Base-by-base conservation (phyloP, 2,888 invertebrate species). In the Acheta domesticus region DNA sequence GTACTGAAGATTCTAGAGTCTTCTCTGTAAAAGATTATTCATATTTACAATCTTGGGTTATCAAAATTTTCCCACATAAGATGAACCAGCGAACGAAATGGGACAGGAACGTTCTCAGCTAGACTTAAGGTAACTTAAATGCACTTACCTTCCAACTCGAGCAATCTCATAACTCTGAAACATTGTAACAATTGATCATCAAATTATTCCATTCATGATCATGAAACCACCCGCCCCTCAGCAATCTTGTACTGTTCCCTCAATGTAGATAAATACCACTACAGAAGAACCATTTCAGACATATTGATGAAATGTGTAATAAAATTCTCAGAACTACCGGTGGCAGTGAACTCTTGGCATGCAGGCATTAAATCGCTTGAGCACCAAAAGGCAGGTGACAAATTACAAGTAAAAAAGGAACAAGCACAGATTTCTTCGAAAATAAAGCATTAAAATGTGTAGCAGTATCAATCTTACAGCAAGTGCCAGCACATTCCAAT, bases 301-400 rank as follows among this genome's bases (percentile, higher is more conserved):
- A 62, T n/a, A 62, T 14, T n/a, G n/a, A 62, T 62, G n/a, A 62
- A 62, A 62, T 62, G 62, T 62, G 62, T 62, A 62, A 19, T 12
- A n/a, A 62, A 19, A 62, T 62, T 62, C 36, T 62, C 62, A 62
- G 62, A 62, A 62, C 62, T 62, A 62, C 62, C 62, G 62, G 62
- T 62, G 62, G 62, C 62, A 62, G 62, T 62, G 62, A 62, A 62
- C 62, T 62, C 62, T 36, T 62, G 62, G 62, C 62, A 62, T 62
- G 62, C 62, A 62, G 62, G 62, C 62, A 62, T 62, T 62, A 62
- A 62, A 62, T 62, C 62, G n/a, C 62, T 62, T 62, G 8, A 62
- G 62, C 36, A 36, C 36, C 36, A 36, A 36, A 36, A 36, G 36
- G 36, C 62, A 62, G 62, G 62, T 62, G 62, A 19, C 62, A 62